Evolutionary conservation across 2,888 invertebrate genomes (phyloP), one percentile per base, ranked within the genome.

Genomic region (Erebia aethiops): DNA sequence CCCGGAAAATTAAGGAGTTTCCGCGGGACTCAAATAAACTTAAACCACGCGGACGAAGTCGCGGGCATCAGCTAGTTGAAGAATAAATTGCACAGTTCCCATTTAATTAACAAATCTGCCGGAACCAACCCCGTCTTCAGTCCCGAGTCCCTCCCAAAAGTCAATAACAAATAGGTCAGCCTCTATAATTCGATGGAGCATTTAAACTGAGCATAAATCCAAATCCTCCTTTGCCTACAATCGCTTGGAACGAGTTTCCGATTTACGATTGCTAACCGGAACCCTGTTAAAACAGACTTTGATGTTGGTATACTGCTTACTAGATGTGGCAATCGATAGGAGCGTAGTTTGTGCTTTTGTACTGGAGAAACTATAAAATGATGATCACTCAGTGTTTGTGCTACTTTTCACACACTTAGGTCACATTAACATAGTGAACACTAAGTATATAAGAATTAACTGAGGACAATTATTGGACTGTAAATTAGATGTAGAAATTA

Each of bases 121-220:
- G 21, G 26, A 62, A 21, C 5, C 46, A 46, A 7, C 13, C 1
- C 14, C 49, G 21, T 49, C 49, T 14, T 21, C 21, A n/a, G 54
- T n/a, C 18, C 41, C 13, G 46, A 62, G 62, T 26, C 62, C 61
- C 58, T 49, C n/a, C 49, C 43, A 26, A 26, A 46, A 51, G 16
- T 52, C 49, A 67, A 71, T 64, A 64, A 67, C 67, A 65, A 72
- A 66, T 46, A 64, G 66, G 66, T 66, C 66, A 66, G 66, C 41
- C 56, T 18, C 65, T 13, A n/a, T 67, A 46, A 68, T 58, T 52
- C 73, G 67, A 71, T 64, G 63, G 71, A 72, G 65, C 72, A 72
- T 74, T 77, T 72, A 75, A 75, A 74, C 72, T 66, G 73, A 69
- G 75, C 76, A 76, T 74, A 75, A 77, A 77, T 77, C 74, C 67